These are phyloP conservation scores for Dryobota labecula DNA, from an alignment of 2,888 invertebrate species.

Conservation along the genomic window DNA sequence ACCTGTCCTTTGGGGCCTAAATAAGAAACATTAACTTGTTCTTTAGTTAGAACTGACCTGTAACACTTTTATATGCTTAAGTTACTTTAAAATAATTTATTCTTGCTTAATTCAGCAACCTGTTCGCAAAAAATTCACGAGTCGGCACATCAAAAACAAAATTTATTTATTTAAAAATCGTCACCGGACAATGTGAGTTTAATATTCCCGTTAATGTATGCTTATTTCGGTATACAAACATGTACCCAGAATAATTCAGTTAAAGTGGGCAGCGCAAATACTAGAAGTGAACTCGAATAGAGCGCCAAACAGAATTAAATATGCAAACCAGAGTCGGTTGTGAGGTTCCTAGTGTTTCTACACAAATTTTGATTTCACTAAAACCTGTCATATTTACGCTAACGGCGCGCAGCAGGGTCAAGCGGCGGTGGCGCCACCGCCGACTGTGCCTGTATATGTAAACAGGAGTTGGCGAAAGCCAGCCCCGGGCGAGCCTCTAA, in stretches of 20 bases:
- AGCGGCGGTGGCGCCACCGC: slow-evolving; percentile 67
- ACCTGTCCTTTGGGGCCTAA: not conserved
- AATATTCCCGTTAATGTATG: slow-evolving; percentile 65
- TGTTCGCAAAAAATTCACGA: not conserved
- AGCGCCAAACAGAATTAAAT: slow-evolving; percentile 66
- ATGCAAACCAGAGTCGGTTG: slow-evolving; percentile 66
- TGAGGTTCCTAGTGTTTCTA: slow-evolving; percentile 69
- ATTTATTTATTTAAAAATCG: slow-evolving; percentile 21
- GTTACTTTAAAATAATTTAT: slow-evolving; percentile 1
- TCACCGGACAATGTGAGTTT: slow-evolving; percentile 61
- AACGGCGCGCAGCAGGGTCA: slow-evolving; percentile 57
- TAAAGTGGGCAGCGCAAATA: slow-evolving; percentile 64
- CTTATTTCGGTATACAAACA: slow-evolving; percentile 37
- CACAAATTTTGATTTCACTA: slow-evolving; percentile 80
- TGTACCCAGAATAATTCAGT: slow-evolving; percentile 59
- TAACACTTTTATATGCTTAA: not conserved
- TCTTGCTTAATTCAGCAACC: not conserved
- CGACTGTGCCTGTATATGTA: slow-evolving; percentile 74
- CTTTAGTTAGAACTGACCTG: not conserved
- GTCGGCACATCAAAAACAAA: slow-evolving; percentile 16
- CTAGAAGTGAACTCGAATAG: slow-evolving; percentile 58
- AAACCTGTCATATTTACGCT: slow-evolving; percentile 77
- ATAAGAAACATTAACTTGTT: not conserved
- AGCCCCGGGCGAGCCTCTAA: slow-evolving; percentile 74
- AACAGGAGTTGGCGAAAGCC: slow-evolving; percentile 79